Conservation (phyloP, 2,113 vertebrate genomes). For the Emberiza fucata region DNA sequence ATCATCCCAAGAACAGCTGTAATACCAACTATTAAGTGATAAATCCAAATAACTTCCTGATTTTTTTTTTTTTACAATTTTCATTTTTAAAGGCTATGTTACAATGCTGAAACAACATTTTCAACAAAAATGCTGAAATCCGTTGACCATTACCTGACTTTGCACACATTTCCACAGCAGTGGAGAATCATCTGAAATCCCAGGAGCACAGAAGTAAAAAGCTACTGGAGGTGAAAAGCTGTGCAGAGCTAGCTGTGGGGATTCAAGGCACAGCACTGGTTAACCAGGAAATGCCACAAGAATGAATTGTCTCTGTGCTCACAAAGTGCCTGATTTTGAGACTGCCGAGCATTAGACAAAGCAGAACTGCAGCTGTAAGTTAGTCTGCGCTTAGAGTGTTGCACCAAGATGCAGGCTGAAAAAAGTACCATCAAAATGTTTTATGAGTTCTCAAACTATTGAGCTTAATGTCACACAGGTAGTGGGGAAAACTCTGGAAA, state of each 20-base stretch:
- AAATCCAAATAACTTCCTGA: not conserved
- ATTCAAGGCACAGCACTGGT: not conserved
- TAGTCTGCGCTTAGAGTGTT: not conserved
- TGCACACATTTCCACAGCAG: not conserved
- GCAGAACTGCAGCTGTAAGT: not conserved
- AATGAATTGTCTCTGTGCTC: not conserved
- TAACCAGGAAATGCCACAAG: constrained; percentile 9
- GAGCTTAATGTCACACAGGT: not conserved
- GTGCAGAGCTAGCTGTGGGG: not conserved
- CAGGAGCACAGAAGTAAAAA: not conserved
- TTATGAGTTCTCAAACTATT: not conserved
- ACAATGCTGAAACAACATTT: not conserved
- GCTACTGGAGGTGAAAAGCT: not conserved
- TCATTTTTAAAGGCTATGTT: not conserved
- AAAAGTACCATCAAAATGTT: not conserved
- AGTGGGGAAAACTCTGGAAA: not conserved
- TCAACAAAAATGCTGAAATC: not conserved
- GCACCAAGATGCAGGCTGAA: not conserved
- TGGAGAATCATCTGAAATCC: not conserved
- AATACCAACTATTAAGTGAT: not conserved
- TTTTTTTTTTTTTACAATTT: not conserved
- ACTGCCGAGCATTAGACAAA: not conserved
- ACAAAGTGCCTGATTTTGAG: not conserved
- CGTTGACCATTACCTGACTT: not conserved
- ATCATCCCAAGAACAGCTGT: not conserved